A percentile compares a stretch with the other conserved stretches of the same genome.
phyloP scores from a whole-genome alignment of 2,797 vertebrate species.

The Gymnoscopelus braueri region DNA sequence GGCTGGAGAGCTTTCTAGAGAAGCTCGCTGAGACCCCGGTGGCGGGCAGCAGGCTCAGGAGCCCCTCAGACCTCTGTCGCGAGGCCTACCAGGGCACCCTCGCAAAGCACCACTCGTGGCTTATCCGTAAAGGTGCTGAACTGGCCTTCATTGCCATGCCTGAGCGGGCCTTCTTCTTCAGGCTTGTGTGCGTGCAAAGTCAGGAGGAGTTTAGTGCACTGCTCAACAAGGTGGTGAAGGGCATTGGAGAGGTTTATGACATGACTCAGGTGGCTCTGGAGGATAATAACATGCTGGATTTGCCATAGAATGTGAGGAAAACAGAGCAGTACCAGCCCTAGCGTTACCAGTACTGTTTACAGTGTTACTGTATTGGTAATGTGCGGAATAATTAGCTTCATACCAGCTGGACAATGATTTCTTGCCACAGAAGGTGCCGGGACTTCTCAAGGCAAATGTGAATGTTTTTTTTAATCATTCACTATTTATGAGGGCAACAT shows the following conservation, averaged over 20 bases:
- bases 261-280: constrained; percentile 81
- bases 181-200: constrained; percentile 77
- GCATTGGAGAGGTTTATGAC: constrained; percentile 81
- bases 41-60: constrained; percentile 60
- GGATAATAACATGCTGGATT: constrained; percentile 80
- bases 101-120: constrained; percentile 85
- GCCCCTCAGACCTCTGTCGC: constrained; percentile 81
- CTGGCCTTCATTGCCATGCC: constrained; percentile 89
- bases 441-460: constrained; percentile 5
- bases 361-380: constrained; percentile 23
- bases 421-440: background rate
- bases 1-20: constrained; percentile 87
- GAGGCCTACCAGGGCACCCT: constrained; percentile 85
- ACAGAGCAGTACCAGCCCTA: background rate
- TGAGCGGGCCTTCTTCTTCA: constrained; percentile 79
- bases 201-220: constrained; percentile 69
- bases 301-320: constrained; percentile 73
- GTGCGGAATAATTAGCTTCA: constrained; percentile 6
- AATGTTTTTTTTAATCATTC: constrained; percentile 9
- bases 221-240: constrained; percentile 73
- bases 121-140: constrained; percentile 81
- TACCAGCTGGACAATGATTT: background rate
- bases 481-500: constrained; percentile 14
- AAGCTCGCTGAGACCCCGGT: constrained; percentile 72
- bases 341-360: background rate